phyloP scores from a whole-genome alignment of 2,888 invertebrate genomes.

The Nemapogon koenigi region DNA sequence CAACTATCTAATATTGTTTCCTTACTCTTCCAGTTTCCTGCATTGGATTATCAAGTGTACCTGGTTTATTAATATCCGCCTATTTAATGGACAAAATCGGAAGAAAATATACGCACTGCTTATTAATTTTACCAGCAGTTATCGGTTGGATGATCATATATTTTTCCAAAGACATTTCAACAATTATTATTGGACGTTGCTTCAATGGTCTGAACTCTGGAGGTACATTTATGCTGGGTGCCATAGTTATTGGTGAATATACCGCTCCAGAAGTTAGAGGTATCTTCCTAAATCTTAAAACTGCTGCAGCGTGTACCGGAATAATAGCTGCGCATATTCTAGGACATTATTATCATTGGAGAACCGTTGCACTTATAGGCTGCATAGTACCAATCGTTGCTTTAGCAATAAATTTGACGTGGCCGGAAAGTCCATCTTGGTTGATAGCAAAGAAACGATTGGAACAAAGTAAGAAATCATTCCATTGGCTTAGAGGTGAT shows the following conservation, averaged over 20 bases:
- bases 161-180: slow-evolving; percentile 22
- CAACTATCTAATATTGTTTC: too few relatives aligned
- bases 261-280: slow-evolving; percentile 33
- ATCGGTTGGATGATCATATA: slow-evolving; percentile 30
- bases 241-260: slow-evolving; percentile 38
- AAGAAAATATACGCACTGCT: slow-evolving; percentile 23
- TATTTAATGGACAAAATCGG: slow-evolving; percentile 31
- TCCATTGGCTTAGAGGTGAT: slow-evolving; percentile 10
- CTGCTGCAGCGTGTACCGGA: slow-evolving; percentile 26
- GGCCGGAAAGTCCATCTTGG: slow-evolving; percentile 19
- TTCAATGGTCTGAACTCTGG: slow-evolving; percentile 28
- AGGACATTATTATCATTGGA: slow-evolving; percentile 12
- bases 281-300: slow-evolving; percentile 35
- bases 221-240: slow-evolving; percentile 26
- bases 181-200: slow-evolving; percentile 27
- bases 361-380: slow-evolving; percentile 11
- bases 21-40: slow-evolving; percentile 30
- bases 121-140: slow-evolving; percentile 26
- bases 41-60: slow-evolving; percentile 24
- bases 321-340: slow-evolving; percentile 9
- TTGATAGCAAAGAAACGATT: slow-evolving; percentile 16
- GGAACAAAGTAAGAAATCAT: slow-evolving; percentile 8
- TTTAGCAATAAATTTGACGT: slow-evolving; percentile 5
- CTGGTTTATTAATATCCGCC: slow-evolving; percentile 27
- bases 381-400: slow-evolving; percentile 1